Evolutionary conservation across 2,113 vertebrate genomes (phyloP).

Genomic region (Beaufortia kweichowensis): DNA sequence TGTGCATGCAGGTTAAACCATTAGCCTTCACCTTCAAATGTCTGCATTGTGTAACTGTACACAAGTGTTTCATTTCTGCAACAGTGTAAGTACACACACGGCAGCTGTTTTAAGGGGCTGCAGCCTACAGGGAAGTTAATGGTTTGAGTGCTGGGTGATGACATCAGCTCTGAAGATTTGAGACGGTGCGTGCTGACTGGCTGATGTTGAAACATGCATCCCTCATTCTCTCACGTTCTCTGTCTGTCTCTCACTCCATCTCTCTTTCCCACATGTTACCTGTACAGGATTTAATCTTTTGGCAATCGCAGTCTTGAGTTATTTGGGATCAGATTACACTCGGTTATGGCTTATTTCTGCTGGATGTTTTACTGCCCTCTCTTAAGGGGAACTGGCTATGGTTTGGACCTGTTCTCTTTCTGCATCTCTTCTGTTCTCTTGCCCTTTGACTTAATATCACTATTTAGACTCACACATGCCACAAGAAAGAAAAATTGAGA

Average conservation of each 20-base stretch:
- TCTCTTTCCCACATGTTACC: background rate
- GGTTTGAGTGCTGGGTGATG: background rate
- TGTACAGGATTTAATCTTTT: background rate
- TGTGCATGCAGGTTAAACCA: background rate
- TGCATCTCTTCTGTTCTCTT: too few species aligned
- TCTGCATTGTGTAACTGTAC: too few species aligned
- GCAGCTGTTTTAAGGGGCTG: conserved; percentile 15
- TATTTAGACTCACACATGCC: too few species aligned
- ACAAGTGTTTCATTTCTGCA: too few species aligned
- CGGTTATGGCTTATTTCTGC: background rate
- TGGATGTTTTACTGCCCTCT: background rate
- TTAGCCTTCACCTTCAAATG: background rate
- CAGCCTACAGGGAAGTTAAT: background rate
- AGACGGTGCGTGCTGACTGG: conserved; percentile 27
- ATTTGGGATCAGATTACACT: background rate
- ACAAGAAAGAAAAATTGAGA: too few species aligned
- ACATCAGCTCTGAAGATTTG: conserved; percentile 17
- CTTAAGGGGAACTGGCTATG: background rate
- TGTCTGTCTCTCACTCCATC: background rate
- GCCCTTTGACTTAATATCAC: too few species aligned
- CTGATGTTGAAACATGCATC: conserved; percentile 31
- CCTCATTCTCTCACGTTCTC: background rate
- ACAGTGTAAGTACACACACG: background rate
- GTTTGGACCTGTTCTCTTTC: too few species aligned
- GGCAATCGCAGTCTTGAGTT: background rate